Base-by-base conservation (phyloP, 1,140 invertebrate species). In the Atta cephalotes region DNA sequence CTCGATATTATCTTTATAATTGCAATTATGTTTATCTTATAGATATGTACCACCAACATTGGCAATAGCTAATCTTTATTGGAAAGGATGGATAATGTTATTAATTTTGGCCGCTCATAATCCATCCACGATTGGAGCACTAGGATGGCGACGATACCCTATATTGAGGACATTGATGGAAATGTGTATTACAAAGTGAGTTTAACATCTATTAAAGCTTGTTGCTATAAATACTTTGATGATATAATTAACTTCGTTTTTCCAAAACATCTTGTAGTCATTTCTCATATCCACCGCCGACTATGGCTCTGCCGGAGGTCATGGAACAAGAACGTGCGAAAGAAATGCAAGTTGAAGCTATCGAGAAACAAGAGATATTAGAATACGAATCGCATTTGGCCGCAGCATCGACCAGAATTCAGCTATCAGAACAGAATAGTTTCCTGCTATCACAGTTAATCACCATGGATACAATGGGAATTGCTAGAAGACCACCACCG, bases 171-270 rank as follows among this genome's bases (percentile, higher is more conserved):
- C 97, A 85, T 96, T 99, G 62, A 99, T 99, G 96, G 98, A 99
- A 96, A 99, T 99, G 97, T 99, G 98, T 91, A 99, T 99, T 91
- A 99, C 99, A 9, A 99, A 98, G 97, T 98, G 95, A 95, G 95
- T 94, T 82, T 56, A 71, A 66, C 1, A 79, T 31, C n/a, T 62
- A 12, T 65, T 49, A n/a, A 31, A 31, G 0, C 18, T 60, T 25
- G 3, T 16, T 18, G 45, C 5, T 51, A n/a, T 53, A 49, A 35
- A 53, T 31, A 62, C 14, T 63, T 77, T 62, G 0, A 1, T 0
- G 1, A n/a, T 49, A 49, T 2, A 16, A 78, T 4, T 62, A 39
- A 9, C 21, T 78, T 2, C 1, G 14, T n/a, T 9, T 53, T 53
- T 31, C 7, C 10, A 53, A 58, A 51, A n/a, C 89, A 16, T 72